Evolutionary conservation across 2,113 vertebrate genomes (phyloP), one percentile per base, ranked within the genome.

Genomic region (Tauraco erythrolophus): DNA sequence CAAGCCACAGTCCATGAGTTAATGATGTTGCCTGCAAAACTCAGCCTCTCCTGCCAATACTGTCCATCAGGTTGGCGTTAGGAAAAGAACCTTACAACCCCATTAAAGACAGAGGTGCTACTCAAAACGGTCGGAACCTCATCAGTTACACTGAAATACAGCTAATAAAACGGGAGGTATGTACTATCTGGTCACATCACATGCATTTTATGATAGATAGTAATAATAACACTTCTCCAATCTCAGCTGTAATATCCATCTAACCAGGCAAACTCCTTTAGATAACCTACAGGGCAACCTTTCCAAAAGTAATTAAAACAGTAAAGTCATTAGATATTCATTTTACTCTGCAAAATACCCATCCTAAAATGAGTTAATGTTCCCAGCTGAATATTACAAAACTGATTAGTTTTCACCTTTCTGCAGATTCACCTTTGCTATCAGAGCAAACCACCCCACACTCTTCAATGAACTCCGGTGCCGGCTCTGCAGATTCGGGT

Each of bases 241-340:
- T 22, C 64, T 30, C 58, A 10, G 53, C 58, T 51, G 21, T 16
- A 35, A 48, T 15, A 39, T 10, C 25, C 64, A 19, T 39, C 70
- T 31, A 74, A 58, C 69, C 60, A 45, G 24, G 46, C 64, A 64
- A 61, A 56, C 39, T 50, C 69, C 24, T 58, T 66, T n/a, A 65
- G 48, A 48, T 24, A 84, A 81, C 78, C 62, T 60, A 21, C 61
- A 11, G 30, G 35, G 43, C 56, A 62, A 50, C 77, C 57, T 64
- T 71, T 88, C 74, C 48, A 27, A 7, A n/a, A 93, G 72, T 88
- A 65, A 92, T 86, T 92, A 79, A 79, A 77, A 27, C 10, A 80
- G 37, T 25, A 8, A 48, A 89, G 79, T 45, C 91, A 60, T 74
- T 68, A 85, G 54, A 65, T 69, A 54, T 69, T 80, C 58, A 50